Conservation (phyloP, 2,797 vertebrate species). For the Scolopax rusticola region DNA sequence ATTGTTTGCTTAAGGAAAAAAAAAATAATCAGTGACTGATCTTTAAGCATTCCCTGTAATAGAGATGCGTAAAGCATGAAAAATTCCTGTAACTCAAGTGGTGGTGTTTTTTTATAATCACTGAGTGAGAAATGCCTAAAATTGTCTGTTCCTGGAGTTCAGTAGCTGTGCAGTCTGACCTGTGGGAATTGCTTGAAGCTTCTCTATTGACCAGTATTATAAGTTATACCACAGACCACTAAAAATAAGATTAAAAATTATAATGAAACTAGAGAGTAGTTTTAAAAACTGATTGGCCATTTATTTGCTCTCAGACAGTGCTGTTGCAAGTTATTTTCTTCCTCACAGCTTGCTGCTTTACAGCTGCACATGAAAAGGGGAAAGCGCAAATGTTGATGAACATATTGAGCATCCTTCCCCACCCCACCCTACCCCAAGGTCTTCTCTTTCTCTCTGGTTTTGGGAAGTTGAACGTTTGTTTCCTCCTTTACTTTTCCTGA, state of each 20-base stretch:
- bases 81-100: not conserved
- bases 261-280: not conserved
- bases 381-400: not conserved
- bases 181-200: not conserved
- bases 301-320: not conserved
- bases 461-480: not conserved
- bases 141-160: not conserved
- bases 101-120: not conserved
- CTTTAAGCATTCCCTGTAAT: not conserved
- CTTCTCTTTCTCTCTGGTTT: constrained; percentile 17
- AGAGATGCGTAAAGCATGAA: not conserved
- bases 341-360: not conserved
- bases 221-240: not conserved
- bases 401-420: not conserved
- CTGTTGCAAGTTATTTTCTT: not conserved
- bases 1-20: not conserved
- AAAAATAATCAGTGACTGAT: not conserved
- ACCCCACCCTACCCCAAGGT: not conserved
- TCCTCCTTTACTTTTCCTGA: not conserved
- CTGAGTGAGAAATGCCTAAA: not conserved
- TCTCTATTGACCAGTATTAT: not conserved
- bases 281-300: not conserved
- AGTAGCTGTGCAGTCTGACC: not conserved
- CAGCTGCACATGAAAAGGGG: not conserved
- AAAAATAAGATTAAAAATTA: not conserved